These are phyloP conservation scores for Laspeyria flexula DNA, from an alignment of 2,888 invertebrate genomes.

Conservation along the genomic window DNA sequence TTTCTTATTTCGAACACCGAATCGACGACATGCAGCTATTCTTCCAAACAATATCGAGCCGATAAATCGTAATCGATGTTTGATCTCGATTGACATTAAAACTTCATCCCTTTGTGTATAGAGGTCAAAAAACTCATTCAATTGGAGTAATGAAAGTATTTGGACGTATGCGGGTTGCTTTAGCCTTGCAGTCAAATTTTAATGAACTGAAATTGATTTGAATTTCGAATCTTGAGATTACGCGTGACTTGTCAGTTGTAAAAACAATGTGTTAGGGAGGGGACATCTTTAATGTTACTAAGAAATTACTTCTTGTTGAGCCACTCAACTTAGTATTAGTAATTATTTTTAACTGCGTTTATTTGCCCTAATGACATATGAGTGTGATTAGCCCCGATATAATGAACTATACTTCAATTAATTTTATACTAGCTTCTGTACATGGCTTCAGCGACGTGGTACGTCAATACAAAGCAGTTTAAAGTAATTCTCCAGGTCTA, in stretches of 20 bases:
- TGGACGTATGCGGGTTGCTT: conserved; percentile 69
- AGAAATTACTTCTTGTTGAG: conserved; percentile 18
- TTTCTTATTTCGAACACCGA: neutral
- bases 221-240: conserved; percentile 37
- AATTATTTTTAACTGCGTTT: neutral
- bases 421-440: no score
- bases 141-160: conserved; percentile 70
- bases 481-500: no score
- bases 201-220: conserved; percentile 53
- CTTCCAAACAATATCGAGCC: conserved; percentile 32
- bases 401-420: no score
- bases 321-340: conserved; percentile 6
- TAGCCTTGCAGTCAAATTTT: conserved; percentile 45
- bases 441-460: no score
- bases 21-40: neutral
- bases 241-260: conserved; percentile 33
- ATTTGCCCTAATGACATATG: neutral
- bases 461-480: no score
- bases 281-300: conserved; percentile 19
- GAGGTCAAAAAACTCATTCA: conserved; percentile 73
- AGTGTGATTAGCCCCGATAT: no score
- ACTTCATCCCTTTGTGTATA: conserved; percentile 61
- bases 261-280: conserved; percentile 30
- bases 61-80: conserved; percentile 56
- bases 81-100: conserved; percentile 64